A percentile compares a stretch with the other conserved stretches of the same genome.
phyloP scores from a whole-genome alignment of 2,888 invertebrate genomes.

The Steinernema carpocapsae region DNA sequence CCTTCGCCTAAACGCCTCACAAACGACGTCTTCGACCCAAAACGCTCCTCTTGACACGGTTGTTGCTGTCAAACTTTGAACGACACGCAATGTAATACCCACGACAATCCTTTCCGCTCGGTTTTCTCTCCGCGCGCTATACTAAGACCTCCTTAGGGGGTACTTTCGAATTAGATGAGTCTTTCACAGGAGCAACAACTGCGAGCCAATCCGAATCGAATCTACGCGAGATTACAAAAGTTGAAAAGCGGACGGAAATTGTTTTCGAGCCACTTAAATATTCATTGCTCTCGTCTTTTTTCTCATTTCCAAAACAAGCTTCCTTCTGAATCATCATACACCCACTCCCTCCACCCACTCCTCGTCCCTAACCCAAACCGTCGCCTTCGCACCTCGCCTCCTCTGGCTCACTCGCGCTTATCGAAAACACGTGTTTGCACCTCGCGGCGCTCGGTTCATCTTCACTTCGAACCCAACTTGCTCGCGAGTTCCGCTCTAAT shows the following conservation, averaged over 20 bases:
- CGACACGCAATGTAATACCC: slow-evolving; percentile 18
- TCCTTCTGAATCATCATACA: not conserved
- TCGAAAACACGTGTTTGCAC: not conserved
- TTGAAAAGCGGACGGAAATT: not conserved
- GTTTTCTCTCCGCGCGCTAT: not conserved
- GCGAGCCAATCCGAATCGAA: not conserved
- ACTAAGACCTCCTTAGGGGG: not conserved
- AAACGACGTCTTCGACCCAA: not conserved
- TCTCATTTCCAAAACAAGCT: not conserved
- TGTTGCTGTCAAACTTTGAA: not conserved
- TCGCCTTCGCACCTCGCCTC: not conserved
- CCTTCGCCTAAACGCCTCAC: not conserved
- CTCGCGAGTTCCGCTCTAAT: not conserved
- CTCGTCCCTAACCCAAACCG: not conserved
- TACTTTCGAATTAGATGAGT: not conserved
- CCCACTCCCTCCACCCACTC: not conserved
- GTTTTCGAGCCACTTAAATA: not conserved
- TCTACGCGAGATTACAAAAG: not conserved
- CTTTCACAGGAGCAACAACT: not conserved
- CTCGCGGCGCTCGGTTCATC: not conserved
- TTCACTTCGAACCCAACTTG: too few relatives aligned
- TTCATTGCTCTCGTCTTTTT: not conserved
- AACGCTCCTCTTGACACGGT: slow-evolving; percentile 20
- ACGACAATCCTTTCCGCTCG: not conserved
- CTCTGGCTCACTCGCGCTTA: too few relatives aligned